These are phyloP conservation scores for Nycticorax nycticorax DNA, from an alignment of 2,113 vertebrate genomes.

Conservation along the genomic window DNA sequence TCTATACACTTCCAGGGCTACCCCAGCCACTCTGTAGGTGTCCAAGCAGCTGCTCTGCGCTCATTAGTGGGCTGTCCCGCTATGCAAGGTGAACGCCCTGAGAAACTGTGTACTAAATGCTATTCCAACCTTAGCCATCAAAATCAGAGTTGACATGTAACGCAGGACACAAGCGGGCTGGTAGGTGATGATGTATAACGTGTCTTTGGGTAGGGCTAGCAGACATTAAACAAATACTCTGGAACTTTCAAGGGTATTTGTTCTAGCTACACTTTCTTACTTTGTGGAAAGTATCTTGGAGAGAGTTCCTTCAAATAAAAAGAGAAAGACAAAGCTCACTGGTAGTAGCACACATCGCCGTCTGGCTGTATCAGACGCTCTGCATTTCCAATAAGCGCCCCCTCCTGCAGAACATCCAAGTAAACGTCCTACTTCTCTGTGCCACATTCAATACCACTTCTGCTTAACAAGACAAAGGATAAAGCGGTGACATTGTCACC, in stretches of 20 bases:
- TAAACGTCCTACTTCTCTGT: neutral
- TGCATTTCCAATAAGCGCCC: neutral
- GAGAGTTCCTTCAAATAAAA: neutral
- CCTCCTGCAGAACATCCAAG: neutral
- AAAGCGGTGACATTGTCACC: neutral
- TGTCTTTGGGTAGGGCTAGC: neutral
- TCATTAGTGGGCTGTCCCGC: neutral
- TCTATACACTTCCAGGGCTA: neutral
- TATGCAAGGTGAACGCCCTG: neutral
- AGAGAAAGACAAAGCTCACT: neutral
- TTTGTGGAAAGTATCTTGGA: neutral
- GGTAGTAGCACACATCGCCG: neutral
- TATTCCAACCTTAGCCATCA: neutral
- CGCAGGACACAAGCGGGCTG: neutral
- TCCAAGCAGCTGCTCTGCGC: neutral
- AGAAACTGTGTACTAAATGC: neutral
- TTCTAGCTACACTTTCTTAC: neutral
- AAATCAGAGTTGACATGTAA: neutral
- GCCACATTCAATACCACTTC: neutral
- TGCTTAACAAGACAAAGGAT: neutral
- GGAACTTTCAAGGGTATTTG: neutral
- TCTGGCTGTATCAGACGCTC: neutral
- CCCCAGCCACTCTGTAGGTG: accelerated
- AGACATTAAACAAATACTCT: neutral
- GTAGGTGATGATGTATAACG: neutral